Conservation (phyloP, 2,888 invertebrate genomes). For the Gerosis bhagava region DNA sequence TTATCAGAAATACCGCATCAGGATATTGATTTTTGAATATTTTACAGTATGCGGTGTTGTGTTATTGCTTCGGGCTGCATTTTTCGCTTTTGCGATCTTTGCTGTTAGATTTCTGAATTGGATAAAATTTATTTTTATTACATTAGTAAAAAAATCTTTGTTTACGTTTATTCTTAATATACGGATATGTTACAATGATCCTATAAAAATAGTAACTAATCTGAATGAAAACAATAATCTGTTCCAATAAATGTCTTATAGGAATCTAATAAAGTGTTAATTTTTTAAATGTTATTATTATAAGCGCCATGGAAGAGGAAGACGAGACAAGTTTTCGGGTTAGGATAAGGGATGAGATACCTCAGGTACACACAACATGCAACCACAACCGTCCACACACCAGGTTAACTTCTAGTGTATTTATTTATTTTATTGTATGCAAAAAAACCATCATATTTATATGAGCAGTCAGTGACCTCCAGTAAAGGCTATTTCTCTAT, state of each 20-base stretch:
- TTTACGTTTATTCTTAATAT: too few species aligned
- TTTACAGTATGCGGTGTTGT: constrained; percentile 46
- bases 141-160: constrained; percentile 2
- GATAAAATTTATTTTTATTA: constrained; percentile 4
- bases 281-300: constrained; percentile 13
- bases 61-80: constrained; percentile 43
- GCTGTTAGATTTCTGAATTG: constrained; percentile 21
- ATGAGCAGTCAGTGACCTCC: constrained; percentile 19
- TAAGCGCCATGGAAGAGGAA: constrained; percentile 58
- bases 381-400: constrained; percentile 72
- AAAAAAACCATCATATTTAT: not conserved
- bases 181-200: too few species aligned
- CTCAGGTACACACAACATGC: constrained; percentile 73
- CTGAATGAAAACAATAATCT: not conserved
- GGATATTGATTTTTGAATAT: constrained; percentile 65
- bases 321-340: constrained; percentile 50
- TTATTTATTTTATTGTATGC: constrained; percentile 33
- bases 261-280: too few species aligned
- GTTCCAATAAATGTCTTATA: too few species aligned
- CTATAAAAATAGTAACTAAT: not conserved
- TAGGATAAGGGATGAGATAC: constrained; percentile 61
- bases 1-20: constrained; percentile 57
- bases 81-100: constrained; percentile 39
- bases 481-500: not conserved
- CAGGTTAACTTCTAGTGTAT: constrained; percentile 56